Evolutionary conservation across 2,888 invertebrate genomes (phyloP), one percentile per base, ranked within the genome.

Genomic region (Nysson spinosus): DNA sequence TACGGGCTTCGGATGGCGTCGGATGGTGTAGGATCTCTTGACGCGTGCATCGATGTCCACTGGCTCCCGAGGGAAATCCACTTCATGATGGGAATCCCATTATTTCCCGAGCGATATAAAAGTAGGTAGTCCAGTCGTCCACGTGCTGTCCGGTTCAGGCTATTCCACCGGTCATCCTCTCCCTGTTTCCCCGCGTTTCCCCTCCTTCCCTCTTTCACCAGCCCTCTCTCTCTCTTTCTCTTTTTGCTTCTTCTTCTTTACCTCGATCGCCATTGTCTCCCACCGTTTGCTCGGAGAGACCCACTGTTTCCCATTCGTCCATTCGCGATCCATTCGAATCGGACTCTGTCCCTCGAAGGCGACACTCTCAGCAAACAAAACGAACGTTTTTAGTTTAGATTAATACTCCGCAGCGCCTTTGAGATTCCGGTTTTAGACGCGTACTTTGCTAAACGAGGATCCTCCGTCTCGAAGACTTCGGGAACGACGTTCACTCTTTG

Each of bases 1-100:
- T 69, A 77, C 74, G 69, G 76, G 52, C n/a, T n/a, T n/a, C n/a
- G n/a, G n/a, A n/a, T n/a, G n/a, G 68, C 69, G 69, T 66, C 69
- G 73, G 69, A 78, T 75, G 76, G 74, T 75, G 80, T 80, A 82
- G 85, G 82, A 85, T 82, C 86, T 84, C 83, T 81, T 83, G 83
- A 83, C 83, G 79, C 77, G 83, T 84, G 81, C 81, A 84, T 82
- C 81, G 82, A 86, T 85, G 86, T 85, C 84, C 85, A 82, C 80
- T 78, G 63, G 79, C 73, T 84, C 87, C 85, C 87, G 58, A 75
- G 87, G 87, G 87, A 87, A 87, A 87, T 87, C 85, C 86, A 86
- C 86, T 86, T 86, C 85, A 86, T 86, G 86, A 87, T 87, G 86
- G 86, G 86, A 87, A 86, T 87, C 86, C 86, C 87, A 87, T 86